Conservation (phyloP, 2,888 invertebrate species). For the Priocnemis perturbator region DNA sequence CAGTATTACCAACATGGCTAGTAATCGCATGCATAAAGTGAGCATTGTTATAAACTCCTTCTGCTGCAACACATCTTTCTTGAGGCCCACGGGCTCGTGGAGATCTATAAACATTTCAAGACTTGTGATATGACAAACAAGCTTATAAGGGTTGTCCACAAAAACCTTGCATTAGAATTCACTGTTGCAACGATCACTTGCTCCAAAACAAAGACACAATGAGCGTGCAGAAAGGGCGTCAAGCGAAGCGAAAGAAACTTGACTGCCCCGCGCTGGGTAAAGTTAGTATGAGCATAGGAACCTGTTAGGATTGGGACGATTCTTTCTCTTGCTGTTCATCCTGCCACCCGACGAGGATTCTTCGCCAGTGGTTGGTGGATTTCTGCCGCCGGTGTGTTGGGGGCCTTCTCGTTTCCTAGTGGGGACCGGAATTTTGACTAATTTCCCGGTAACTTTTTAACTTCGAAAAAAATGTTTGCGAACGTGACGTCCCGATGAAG, state of each 20-base stretch:
- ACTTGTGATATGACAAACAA: not conserved
- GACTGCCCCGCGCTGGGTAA: not conserved
- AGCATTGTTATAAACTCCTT: conserved; percentile 93
- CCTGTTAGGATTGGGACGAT: conserved; percentile 87
- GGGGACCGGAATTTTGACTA: conserved; percentile 90
- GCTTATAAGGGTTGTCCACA: too few species aligned
- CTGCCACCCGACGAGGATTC: conserved; percentile 76
- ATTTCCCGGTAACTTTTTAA: conserved; percentile 64
- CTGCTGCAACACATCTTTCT: conserved; percentile 82
- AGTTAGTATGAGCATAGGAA: conserved; percentile 57
- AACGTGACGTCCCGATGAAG: conserved; percentile 10
- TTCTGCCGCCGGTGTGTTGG: conserved; percentile 81
- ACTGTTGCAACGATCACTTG: not conserved
- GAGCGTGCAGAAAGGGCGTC: not conserved
- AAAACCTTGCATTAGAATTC: too few species aligned
- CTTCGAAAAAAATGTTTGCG: conserved; percentile 47
- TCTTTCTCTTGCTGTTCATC: conserved; percentile 91
- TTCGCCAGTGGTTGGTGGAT: conserved; percentile 67
- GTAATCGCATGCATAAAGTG: conserved; percentile 94
- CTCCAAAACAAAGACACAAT: not conserved
- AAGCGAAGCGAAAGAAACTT: not conserved
- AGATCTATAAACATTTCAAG: conserved; percentile 76
- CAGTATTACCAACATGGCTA: conserved; percentile 88
- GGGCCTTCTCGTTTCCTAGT: conserved; percentile 88
- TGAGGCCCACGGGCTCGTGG: conserved; percentile 79